Base-by-base conservation (phyloP, 2,113 vertebrate species). In the Gambusia holbrooki region DNA sequence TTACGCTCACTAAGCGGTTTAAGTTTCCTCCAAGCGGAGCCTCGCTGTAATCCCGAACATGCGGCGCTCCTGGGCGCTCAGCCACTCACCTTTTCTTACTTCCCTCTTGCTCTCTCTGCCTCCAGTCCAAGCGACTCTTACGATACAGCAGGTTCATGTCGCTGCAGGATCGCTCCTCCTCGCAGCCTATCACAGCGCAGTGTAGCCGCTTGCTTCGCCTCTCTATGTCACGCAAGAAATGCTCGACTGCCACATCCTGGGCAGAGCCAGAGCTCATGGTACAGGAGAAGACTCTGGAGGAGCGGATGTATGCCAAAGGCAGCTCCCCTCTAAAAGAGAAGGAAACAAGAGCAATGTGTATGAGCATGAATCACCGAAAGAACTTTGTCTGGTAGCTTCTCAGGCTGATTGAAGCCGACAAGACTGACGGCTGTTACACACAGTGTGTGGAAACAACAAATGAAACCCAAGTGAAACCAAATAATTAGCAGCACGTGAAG, bases 201-300 rank as follows among this genome's bases (percentile, higher is more conserved):
- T 95, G 94, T 54, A 94, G 92, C 93, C 93, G 93, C 92, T 94
- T 93, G 89, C 94, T 94, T 89, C 94, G 92, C 92, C 94, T 90
- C 89, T 95, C 95, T 93, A 95, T 95, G 94, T 94, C 94, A 93
- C 94, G 94, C 94, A 95, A 91, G 93, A 95, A 95, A 92, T 94
- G 92, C 92, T 94, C 94, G 92, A 95, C 94, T 87, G 93, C 94
- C 94, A 94, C 95, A 95, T 95, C 94, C 94, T 95, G 95, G 93
- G 94, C 87, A 77, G 94, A 94, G 94, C 94, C 94, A 93, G 94
- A 94, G 93, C 90, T 95, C 95, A 95, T 95, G 93, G 93, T 95
- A 95, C 91, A 93, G 93, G 92, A 86, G 85, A 84, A 81, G 90
- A 82, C 88, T 88, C 66, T 69, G 82, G 82, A 78, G 82, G 87